phyloP scores from a whole-genome alignment of 2,797 vertebrate species.

The Sebastes nivosus region DNA sequence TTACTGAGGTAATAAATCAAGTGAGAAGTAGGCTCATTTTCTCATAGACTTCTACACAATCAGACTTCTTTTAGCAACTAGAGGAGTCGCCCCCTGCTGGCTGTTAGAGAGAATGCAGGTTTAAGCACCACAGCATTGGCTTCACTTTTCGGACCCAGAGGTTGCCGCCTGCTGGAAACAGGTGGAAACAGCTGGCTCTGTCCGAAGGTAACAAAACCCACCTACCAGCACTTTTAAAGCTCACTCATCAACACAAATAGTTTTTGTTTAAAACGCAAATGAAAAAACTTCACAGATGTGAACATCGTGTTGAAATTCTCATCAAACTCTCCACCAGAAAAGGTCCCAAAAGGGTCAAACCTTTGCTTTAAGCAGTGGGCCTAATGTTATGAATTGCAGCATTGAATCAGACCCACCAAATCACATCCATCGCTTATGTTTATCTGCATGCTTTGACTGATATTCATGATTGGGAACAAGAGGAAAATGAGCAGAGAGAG shows the following conservation, averaged over 20 bases:
- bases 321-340: neutral
- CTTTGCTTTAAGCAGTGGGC: neutral
- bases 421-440: neutral
- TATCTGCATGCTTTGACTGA: slow-evolving; percentile 1
- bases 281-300: neutral
- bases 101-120: too few species aligned
- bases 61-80: too few species aligned
- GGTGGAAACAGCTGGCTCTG: neutral
- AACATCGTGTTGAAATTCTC: neutral
- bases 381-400: too few species aligned
- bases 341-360: neutral
- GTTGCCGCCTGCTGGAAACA: neutral
- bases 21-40: too few species aligned
- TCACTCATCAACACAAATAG: neutral
- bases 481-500: slow-evolving; percentile 18
- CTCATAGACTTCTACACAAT: too few species aligned
- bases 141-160: too few species aligned
- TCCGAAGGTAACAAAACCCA: neutral
- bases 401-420: neutral
- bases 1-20: too few species aligned
- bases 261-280: neutral
- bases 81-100: too few species aligned
- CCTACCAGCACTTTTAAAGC: neutral
- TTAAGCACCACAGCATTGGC: too few species aligned
- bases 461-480: slow-evolving; percentile 6